Percentiles rank a stretch among this genome's conserved stretches.
These are phyloP conservation scores for Zeus faber DNA, from an alignment of 2,113 vertebrate genomes.

Conservation along the genomic window DNA sequence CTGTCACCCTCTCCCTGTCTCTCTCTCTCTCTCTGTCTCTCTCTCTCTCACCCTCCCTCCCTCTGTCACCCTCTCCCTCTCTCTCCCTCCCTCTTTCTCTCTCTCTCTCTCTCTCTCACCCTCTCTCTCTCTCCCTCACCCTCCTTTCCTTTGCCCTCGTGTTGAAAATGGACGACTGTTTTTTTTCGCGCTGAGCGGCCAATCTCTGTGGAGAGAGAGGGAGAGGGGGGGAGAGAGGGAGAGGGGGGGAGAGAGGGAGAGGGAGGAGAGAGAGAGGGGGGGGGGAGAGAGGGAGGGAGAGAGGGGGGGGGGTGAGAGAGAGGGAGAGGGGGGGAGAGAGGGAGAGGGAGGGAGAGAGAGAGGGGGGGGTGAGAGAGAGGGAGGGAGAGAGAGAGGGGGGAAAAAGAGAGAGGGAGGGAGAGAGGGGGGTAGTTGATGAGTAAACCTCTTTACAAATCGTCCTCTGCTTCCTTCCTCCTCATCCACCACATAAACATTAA, in stretches of 20 bases:
- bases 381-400: neutral
- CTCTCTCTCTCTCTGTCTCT: constrained; percentile 1
- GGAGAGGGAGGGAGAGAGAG: neutral
- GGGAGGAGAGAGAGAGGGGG: neutral
- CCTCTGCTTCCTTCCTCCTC: too few species aligned
- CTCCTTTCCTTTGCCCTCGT: constrained; percentile 19
- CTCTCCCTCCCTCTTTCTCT: neutral
- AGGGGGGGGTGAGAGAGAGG: neutral
- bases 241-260: constrained; percentile 12
- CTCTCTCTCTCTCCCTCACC: too few species aligned
- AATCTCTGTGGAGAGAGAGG: too few species aligned
- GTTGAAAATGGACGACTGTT: constrained; percentile 44
- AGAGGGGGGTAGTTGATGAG: too few species aligned
- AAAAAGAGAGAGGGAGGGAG: neutral
- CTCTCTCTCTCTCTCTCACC: constrained; percentile 11
- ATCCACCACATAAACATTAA: too few species aligned
- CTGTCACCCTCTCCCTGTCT: constrained; percentile 45
- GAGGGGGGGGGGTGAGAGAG: neutral
- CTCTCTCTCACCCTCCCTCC: neutral
- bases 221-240: constrained; percentile 26
- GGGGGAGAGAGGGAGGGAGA: neutral
- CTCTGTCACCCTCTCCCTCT: neutral
- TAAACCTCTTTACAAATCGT: too few species aligned
- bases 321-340: neutral
- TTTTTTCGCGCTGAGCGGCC: constrained; percentile 21